A percentile compares a stretch with the other conserved stretches of the same genome.
Evolutionary conservation across 1,140 invertebrate species (phyloP).

Genomic region (Platorchestia sp.): DNA sequence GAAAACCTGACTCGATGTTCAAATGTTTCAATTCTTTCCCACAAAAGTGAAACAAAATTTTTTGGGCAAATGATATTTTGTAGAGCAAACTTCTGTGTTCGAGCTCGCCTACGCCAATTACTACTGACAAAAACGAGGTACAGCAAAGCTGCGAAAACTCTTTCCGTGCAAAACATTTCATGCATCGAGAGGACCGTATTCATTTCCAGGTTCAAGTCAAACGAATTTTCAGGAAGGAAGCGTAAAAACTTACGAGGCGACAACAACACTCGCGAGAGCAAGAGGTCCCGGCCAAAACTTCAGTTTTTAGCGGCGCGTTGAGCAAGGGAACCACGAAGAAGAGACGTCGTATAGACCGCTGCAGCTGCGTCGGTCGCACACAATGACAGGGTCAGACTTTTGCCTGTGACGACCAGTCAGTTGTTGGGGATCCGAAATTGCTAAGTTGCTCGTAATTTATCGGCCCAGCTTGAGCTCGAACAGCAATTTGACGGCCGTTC

Average conservation of each 20-base stretch:
- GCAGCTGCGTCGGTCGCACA: conserved; percentile 7
- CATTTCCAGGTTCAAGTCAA: background rate
- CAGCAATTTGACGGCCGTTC: conserved; percentile 46
- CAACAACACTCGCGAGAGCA: conserved; percentile 25
- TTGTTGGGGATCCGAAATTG: conserved; percentile 40
- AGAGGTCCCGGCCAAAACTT: conserved; percentile 7
- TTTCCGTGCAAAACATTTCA: background rate
- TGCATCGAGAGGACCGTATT: background rate
- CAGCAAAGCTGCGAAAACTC: no score
- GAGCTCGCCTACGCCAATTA: no score
- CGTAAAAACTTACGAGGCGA: background rate
- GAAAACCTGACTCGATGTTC: no score
- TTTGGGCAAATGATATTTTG: no score
- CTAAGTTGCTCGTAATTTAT: conserved; percentile 35
- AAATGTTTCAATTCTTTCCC: no score
- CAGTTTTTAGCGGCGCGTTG: background rate
- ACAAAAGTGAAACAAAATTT: no score
- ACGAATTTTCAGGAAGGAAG: background rate
- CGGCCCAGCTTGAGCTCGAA: background rate
- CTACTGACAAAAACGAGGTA: no score
- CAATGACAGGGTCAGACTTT: conserved; percentile 37
- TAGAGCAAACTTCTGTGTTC: no score
- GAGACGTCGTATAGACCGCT: background rate
- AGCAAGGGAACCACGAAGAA: background rate
- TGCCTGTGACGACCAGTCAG: conserved; percentile 47